Percentiles rank a stretch among this genome's conserved stretches.
phyloP scores from a whole-genome alignment of 92 coral and sea anemone genomes.

The Pocillopora meandrina region DNA sequence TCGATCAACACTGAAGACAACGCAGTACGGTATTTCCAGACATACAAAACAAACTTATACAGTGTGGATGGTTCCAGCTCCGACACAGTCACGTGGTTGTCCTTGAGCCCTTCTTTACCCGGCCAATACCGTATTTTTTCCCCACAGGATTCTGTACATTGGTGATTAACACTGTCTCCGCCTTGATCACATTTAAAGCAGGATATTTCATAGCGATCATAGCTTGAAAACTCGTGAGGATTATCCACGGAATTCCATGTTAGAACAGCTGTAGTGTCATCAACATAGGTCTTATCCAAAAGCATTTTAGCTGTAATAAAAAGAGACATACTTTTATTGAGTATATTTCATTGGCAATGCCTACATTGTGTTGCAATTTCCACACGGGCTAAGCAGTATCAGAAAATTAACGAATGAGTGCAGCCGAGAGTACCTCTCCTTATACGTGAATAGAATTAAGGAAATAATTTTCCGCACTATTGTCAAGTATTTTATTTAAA shows the following conservation, averaged over 20 bases:
- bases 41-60: slow-evolving; percentile 26
- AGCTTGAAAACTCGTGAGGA: slow-evolving; percentile 12
- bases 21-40: slow-evolving; percentile 7
- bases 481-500: too few relatives aligned
- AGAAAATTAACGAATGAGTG: too few relatives aligned
- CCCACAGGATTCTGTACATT: slow-evolving; percentile 5
- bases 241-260: slow-evolving; percentile 16
- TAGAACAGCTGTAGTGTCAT: slow-evolving; percentile 24
- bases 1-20: slow-evolving; percentile 15
- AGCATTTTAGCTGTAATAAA: slow-evolving; percentile 6
- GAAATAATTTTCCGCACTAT: too few relatives aligned
- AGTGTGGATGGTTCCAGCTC: slow-evolving; percentile 12
- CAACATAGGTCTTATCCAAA: slow-evolving; percentile 6
- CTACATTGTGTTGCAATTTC: too few relatives aligned
- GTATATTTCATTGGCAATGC: too few relatives aligned
- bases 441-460: too few relatives aligned
- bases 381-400: too few relatives aligned
- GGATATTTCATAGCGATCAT: slow-evolving; percentile 7
- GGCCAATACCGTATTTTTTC: slow-evolving; percentile 21
- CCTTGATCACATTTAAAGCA: slow-evolving; percentile 29
- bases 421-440: too few relatives aligned
- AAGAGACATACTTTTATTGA: too few relatives aligned
- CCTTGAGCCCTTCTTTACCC: slow-evolving; percentile 7
- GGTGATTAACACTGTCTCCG: slow-evolving; percentile 2
- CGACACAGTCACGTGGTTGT: slow-evolving; percentile 39